phyloP scores from a whole-genome alignment of 2,797 vertebrate genomes.

The Pangasius macronema region DNA sequence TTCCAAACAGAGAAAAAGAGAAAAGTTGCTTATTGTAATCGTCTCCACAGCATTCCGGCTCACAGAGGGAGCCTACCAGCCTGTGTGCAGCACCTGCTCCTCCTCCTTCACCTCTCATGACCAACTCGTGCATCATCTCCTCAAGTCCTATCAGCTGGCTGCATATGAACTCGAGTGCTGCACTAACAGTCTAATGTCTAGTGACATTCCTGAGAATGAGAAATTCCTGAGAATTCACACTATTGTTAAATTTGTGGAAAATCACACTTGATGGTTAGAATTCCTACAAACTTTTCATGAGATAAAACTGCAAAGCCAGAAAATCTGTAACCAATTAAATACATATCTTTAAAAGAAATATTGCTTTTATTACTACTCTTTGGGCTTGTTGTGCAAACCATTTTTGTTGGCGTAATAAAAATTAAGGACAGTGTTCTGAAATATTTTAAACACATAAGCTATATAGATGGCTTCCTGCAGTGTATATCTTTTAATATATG shows the following conservation, averaged over 20 bases:
- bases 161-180: neutral
- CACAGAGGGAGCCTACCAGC: neutral
- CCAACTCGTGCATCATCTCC: neutral
- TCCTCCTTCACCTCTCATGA: constrained; percentile 19
- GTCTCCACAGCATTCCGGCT: neutral
- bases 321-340: neutral
- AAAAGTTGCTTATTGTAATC: neutral
- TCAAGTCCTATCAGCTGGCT: neutral
- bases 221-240: neutral
- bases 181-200: neutral
- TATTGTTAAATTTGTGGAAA: neutral
- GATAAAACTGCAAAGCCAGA: too few relatives aligned
- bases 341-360: neutral
- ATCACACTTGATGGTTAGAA: neutral
- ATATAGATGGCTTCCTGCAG: neutral
- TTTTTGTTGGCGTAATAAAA: neutral
- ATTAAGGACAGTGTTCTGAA: neutral
- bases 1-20: constrained; percentile 17
- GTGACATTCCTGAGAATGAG: neutral
- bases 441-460: constrained; percentile 10
- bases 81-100: neutral
- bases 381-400: too few relatives aligned
- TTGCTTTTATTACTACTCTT: neutral
- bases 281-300: neutral
- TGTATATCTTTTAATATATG: neutral